phyloP scores from a whole-genome alignment of 2,888 invertebrate genomes.

The Drosophila leonis region DNA sequence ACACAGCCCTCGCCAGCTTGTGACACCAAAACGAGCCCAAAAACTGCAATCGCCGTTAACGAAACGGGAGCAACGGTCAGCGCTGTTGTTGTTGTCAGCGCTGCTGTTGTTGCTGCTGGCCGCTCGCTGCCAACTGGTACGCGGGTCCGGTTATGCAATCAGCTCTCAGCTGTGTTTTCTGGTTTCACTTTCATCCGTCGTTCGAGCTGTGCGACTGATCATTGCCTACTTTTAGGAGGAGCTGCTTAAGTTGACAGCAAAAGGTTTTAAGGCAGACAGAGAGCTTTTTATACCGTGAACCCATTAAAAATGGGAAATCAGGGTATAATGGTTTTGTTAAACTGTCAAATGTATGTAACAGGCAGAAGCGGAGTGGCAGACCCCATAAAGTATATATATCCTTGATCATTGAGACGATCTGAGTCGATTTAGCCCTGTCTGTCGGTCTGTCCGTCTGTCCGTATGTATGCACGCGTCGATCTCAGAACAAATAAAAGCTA shows the following conservation, averaged over 20 bases:
- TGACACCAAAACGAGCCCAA: slow-evolving; percentile 74
- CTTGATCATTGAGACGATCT: too few species aligned
- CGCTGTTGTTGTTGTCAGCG: slow-evolving; percentile 9
- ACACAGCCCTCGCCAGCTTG: slow-evolving; percentile 42
- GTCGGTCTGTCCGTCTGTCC: too few species aligned
- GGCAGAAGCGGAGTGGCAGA: too few species aligned
- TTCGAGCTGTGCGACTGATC: not conserved
- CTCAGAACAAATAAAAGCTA: too few species aligned
- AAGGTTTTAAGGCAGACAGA: too few species aligned
- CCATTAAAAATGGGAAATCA: too few species aligned
- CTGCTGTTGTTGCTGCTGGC: not conserved
- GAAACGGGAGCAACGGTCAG: slow-evolving; percentile 71
- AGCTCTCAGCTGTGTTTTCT: slow-evolving; percentile 42
- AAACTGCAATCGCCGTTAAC: slow-evolving; percentile 66
- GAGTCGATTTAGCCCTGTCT: too few species aligned
- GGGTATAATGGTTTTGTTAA: too few species aligned
- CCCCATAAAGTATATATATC: too few species aligned
- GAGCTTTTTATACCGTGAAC: too few species aligned
- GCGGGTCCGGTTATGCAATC: slow-evolving; percentile 79
- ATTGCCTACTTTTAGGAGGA: slow-evolving; percentile 42
- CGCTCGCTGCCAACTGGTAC: slow-evolving; percentile 41
- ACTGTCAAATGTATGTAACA: too few species aligned
- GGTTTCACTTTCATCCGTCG: slow-evolving; percentile 76
- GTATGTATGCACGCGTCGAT: too few species aligned
- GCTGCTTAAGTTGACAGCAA: not conserved